Base-by-base conservation (phyloP, 1,140 invertebrate genomes). In the Bombus soroeensis region DNA sequence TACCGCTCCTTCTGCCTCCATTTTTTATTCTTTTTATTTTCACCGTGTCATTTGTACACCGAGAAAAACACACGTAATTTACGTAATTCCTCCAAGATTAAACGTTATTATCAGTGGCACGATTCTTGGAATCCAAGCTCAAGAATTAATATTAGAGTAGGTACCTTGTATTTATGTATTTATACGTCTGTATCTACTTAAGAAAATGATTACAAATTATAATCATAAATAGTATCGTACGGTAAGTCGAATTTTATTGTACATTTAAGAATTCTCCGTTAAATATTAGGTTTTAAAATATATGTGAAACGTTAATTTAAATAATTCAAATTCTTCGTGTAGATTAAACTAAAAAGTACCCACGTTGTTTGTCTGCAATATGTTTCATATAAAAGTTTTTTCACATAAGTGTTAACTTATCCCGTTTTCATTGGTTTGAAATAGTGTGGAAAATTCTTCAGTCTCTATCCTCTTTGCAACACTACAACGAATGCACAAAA, bases 331-430 rank as follows among this genome's bases (percentile, higher is more conserved):
- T 43, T 43, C 12, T 43, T 43, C 12, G 12, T 10, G 41, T 41
- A 10, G 41, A 41, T 41, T 18, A 18, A 6, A 53, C 1, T 53
- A 18, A 18, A 53, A 18, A 18, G 18, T 47, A 53, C 5, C 5
- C 47, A 6, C 15, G 18, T 6, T 12, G 10, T 62, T 59, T 13
- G 10, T n/a, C 0, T 10, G 22, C 9, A 28, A 10, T 25, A 59
- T 28, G 25, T 62, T 62, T 10, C n/a, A 2, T n/a, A 13, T 1
- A n/a, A n/a, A n/a, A n/a, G 28, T 0, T 8, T 0, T 22, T 22
- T 53, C 18, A 22, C 1, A 22, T 0, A 53, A 53, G 18, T 0
- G 5, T 22, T 53, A 53, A 53, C 6, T 53, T 22, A 8, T 8
- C 1, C 0, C 18, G 6, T 53, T 53, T 53, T 22, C 47, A 8